These are phyloP conservation scores for Ormyrus pomaceus DNA, from an alignment of 2,888 invertebrate genomes.

Conservation along the genomic window DNA sequence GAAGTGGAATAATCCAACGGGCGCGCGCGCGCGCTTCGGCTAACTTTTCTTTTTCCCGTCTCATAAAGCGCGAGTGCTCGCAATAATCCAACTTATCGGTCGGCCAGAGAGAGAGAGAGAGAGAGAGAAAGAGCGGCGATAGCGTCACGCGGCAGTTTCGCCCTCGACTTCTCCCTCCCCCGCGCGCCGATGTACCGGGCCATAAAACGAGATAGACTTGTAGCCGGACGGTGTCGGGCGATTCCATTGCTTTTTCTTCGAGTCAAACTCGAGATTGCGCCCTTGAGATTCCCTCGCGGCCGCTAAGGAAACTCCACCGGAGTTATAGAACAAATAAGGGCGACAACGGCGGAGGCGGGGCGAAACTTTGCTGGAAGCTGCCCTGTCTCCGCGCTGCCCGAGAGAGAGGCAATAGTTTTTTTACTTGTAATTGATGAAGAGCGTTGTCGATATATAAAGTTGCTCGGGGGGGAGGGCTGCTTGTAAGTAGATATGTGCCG, in stretches of 20 bases:
- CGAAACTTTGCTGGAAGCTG: background rate
- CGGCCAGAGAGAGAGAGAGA: no score
- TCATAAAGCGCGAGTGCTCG: background rate
- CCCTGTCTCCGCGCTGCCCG: background rate
- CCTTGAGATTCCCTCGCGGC: slow-evolving; percentile 28
- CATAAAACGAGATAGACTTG: slow-evolving; percentile 36
- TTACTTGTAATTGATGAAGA: background rate
- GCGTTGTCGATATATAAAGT: background rate
- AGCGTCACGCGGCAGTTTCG: background rate
- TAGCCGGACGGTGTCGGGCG: background rate
- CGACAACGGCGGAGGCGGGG: no score
- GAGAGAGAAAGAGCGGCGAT: background rate
- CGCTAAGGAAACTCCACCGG: background rate
- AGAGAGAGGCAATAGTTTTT: slow-evolving; percentile 4
- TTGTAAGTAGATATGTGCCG: background rate
- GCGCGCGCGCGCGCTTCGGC: background rate
- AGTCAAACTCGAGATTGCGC: slow-evolving; percentile 29
- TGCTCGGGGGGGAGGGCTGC: background rate
- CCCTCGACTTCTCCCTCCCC: background rate
- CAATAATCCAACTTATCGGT: slow-evolving; percentile 35
- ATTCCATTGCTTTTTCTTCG: slow-evolving; percentile 21
- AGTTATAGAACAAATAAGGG: slow-evolving; percentile 31
- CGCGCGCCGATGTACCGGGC: background rate
- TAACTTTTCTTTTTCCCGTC: slow-evolving; percentile 8
- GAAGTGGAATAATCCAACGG: slow-evolving; percentile 15